Conservation (phyloP, 2,113 vertebrate species). For the Etheostoma cragini region DNA sequence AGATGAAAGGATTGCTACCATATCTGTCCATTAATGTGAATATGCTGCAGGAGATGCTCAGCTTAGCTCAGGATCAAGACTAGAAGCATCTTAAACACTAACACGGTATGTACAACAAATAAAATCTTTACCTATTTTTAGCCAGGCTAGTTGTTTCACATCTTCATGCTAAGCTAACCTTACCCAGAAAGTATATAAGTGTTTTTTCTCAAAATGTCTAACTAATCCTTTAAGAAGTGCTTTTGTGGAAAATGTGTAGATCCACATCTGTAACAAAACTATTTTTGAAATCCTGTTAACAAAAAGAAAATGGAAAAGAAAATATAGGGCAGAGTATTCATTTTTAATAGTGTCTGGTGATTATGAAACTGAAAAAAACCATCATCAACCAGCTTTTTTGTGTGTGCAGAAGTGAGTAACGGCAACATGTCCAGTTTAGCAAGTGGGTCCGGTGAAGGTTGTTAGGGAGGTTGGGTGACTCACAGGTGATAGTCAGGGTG, state of each 20-base stretch:
- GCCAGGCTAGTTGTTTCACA: background rate
- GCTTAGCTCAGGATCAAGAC: background rate
- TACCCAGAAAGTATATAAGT: background rate
- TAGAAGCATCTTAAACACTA: background rate
- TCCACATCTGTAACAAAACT: background rate
- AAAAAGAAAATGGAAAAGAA: no score
- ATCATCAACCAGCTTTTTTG: background rate
- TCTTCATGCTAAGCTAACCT: background rate
- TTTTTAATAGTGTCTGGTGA: background rate
- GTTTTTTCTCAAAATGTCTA: background rate
- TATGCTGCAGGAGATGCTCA: background rate
- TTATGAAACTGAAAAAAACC: conserved; percentile 8
- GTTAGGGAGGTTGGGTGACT: conserved; percentile 72
- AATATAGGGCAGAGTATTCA: conserved; percentile 6
- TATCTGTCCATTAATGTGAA: background rate
- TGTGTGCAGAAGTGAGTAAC: background rate
- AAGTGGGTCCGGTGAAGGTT: background rate
- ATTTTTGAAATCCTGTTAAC: background rate
- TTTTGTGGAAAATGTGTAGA: background rate
- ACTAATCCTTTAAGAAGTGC: background rate
- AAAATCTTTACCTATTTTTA: no score
- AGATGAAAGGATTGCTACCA: background rate
- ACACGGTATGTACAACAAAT: background rate
- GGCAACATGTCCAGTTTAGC: background rate
- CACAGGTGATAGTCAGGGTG: conserved; percentile 92